Conservation (phyloP, 2,113 vertebrate genomes). For the Sporophila hypoxantha region DNA sequence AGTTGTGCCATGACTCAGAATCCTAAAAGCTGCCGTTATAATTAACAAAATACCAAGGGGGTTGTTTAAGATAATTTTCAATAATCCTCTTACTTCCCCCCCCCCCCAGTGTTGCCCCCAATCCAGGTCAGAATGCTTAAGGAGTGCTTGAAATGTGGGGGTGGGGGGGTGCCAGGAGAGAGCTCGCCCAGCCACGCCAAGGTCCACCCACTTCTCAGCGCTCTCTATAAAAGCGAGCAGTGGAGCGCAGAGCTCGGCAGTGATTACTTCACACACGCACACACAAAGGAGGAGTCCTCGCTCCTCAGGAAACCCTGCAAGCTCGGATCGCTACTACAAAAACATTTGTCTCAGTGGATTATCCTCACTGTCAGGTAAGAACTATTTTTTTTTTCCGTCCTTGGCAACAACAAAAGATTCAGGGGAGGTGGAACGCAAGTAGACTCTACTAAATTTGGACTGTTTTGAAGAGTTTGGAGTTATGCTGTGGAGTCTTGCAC, state of each 20-base stretch:
- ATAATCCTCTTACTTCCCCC: neutral
- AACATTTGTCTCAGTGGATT: constrained; percentile 55
- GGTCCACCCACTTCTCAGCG: constrained; percentile 66
- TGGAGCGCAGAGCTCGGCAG: constrained; percentile 64
- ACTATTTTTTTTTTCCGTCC: neutral
- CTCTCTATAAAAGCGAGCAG: constrained; percentile 72
- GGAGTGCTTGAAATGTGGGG: constrained; percentile 9
- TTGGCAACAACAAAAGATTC: neutral
- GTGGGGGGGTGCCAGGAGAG: constrained; percentile 19
- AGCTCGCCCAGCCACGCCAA: neutral
- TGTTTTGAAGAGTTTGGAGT: constrained; percentile 48
- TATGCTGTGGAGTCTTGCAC: constrained; percentile 50
- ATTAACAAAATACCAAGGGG: neutral
- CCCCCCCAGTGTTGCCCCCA: neutral
- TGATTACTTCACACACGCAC: constrained; percentile 76
- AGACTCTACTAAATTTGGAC: constrained; percentile 53
- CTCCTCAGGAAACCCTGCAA: constrained; percentile 70
- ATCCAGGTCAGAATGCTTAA: neutral
- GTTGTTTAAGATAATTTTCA: neutral
- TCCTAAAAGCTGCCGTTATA: neutral
- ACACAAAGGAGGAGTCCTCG: constrained; percentile 61
- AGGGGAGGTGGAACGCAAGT: neutral
- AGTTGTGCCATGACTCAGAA: neutral
- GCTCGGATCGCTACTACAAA: constrained; percentile 40
- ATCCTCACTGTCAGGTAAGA: constrained; percentile 70